Evolutionary conservation across 2,888 invertebrate species (phyloP).

Genomic region (Caenorhabditis zanzibari): DNA sequence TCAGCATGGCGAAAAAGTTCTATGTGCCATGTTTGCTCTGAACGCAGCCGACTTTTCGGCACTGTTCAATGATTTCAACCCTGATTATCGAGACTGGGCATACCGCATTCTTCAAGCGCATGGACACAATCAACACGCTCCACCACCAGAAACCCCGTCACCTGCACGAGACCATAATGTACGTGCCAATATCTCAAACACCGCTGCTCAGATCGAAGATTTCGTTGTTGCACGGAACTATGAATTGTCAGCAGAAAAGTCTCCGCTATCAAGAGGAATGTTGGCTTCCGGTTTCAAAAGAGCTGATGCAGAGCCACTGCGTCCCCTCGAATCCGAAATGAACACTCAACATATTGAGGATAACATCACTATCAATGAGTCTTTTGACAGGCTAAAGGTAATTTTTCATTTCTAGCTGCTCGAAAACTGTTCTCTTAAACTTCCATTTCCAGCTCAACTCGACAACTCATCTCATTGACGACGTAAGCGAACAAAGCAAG

Average conservation of each 20-base stretch:
- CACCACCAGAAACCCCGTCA: neutral
- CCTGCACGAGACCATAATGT: conserved; percentile 16
- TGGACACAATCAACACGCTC: conserved; percentile 45
- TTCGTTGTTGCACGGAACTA: conserved; percentile 22
- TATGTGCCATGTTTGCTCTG: conserved; percentile 58
- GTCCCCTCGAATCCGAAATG: conserved; percentile 36
- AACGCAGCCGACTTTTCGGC: conserved; percentile 59
- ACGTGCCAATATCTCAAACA: conserved; percentile 38
- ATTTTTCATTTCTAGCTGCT: neutral
- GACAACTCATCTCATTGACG: conserved; percentile 56
- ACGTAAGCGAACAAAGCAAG: conserved; percentile 39
- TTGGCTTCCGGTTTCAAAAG: neutral
- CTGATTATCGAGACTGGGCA: conserved; percentile 61
- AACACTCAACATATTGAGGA: conserved; percentile 32
- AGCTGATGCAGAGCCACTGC: conserved; percentile 26
- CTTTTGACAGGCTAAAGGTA: conserved; percentile 60
- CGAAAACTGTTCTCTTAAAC: neutral
- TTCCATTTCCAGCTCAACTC: conserved; percentile 50
- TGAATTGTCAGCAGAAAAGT: neutral
- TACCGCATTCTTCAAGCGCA: conserved; percentile 52
- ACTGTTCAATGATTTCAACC: conserved; percentile 55
- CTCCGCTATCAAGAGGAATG: conserved; percentile 4
- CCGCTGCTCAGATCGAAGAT: conserved; percentile 51
- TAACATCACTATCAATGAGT: conserved; percentile 52
- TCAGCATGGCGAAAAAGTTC: conserved; percentile 53